Percentiles rank a stretch among this genome's conserved stretches.
Conservation (phyloP, 2,797 vertebrate species). For the Melanotaenia maccullochi region DNA sequence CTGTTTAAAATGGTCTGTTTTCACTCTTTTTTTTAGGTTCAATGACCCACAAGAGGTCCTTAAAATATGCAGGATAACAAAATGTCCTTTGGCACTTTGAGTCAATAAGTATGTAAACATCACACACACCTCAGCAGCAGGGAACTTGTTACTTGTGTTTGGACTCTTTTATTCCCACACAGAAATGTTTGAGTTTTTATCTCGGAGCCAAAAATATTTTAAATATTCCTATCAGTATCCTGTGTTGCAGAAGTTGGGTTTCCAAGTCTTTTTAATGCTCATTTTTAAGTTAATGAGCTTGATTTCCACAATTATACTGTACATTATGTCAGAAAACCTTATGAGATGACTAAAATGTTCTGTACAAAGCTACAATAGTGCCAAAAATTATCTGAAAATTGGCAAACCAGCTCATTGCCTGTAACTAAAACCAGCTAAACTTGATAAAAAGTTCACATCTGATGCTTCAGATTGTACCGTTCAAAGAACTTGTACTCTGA, state of each 20-base stretch:
- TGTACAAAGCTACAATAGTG: neutral
- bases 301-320: neutral
- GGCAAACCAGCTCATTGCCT: too few species aligned
- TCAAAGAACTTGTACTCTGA: neutral
- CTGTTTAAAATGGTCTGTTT: neutral
- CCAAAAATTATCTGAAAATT: neutral
- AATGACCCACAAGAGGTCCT: constrained; percentile 27
- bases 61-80: constrained; percentile 32
- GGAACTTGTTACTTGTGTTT: neutral
- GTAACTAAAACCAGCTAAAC: neutral
- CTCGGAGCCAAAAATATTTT: too few species aligned
- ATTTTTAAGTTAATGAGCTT: neutral
- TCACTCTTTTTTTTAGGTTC: neutral
- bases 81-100: constrained; percentile 29
- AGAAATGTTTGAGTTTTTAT: neutral
- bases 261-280: too few species aligned
- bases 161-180: neutral
- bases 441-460: neutral
- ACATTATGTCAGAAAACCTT: neutral
- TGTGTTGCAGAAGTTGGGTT: too few species aligned
- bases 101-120: neutral
- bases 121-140: neutral
- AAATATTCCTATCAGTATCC: too few species aligned
- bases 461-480: neutral
- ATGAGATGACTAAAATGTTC: neutral